phyloP scores from a whole-genome alignment of 2,797 vertebrate genomes.

The Enteromius mattozi region DNA sequence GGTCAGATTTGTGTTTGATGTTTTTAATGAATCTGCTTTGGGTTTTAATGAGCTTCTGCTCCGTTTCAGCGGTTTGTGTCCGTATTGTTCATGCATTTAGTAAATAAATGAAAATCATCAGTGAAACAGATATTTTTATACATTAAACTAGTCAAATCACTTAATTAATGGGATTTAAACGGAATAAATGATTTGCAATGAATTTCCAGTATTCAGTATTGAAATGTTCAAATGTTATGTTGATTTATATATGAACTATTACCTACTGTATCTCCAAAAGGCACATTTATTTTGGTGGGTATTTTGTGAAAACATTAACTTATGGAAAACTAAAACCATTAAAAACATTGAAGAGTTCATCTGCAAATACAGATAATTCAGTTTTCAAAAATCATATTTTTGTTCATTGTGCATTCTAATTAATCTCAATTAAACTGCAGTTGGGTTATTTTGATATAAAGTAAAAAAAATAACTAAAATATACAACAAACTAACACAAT shows the following conservation, averaged over 20 bases:
- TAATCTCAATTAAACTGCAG: too few species aligned
- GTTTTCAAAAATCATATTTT: too few species aligned
- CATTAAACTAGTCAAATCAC: background rate
- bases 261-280: too few species aligned
- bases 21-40: conserved; percentile 19
- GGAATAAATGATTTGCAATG: background rate
- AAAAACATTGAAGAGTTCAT: background rate
- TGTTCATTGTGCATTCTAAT: too few species aligned
- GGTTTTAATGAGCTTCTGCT: conserved; percentile 18
- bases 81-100: background rate
- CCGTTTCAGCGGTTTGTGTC: background rate
- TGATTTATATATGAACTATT: background rate
- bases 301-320: background rate
- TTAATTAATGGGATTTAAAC: background rate
- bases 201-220: background rate
- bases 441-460: too few species aligned
- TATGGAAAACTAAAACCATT: background rate
- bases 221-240: background rate
- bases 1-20: conserved; percentile 29
- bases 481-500: too few species aligned
- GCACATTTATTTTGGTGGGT: background rate
- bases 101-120: background rate
- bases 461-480: too few species aligned
- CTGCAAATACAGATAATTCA: too few species aligned
- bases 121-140: background rate